phyloP scores from a whole-genome alignment of 2,888 invertebrate species.

The Danaus chrysippus region DNA sequence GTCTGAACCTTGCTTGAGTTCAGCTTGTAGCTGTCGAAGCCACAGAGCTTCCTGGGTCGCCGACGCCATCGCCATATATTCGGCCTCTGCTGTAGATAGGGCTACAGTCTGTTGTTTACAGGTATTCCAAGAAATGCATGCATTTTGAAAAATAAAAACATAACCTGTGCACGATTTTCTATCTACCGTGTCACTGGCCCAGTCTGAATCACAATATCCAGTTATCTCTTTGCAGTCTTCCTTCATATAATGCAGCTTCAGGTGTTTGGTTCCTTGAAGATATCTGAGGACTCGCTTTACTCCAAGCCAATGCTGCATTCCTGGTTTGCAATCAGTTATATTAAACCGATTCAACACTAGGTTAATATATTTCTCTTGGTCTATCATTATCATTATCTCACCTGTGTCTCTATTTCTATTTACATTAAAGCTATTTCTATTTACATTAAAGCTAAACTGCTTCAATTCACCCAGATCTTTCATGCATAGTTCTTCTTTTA shows the following conservation, averaged over 20 bases:
- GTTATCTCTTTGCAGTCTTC: neutral
- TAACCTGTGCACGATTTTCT: neutral
- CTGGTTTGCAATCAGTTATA: constrained; percentile 1
- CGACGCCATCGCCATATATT: neutral
- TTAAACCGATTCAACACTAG: neutral
- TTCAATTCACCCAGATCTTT: neutral
- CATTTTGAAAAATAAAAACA: neutral
- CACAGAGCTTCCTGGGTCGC: neutral
- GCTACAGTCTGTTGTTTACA: neutral
- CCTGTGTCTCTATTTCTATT: neutral
- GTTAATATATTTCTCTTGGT: constrained; percentile 1
- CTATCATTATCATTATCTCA: neutral
- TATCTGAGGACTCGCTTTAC: neutral
- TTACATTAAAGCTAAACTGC: neutral
- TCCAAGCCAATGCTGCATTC: neutral
- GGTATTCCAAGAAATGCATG: neutral
- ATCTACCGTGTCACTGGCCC: too few relatives aligned
- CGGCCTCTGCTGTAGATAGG: neutral
- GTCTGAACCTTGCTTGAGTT: constrained; percentile 23
- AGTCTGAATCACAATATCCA: neutral
- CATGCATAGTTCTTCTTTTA: neutral
- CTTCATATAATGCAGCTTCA: too few relatives aligned
- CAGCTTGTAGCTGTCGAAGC: constrained; percentile 28
- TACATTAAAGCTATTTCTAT: neutral
- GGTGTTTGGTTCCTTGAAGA: neutral